A percentile compares a stretch with the other conserved stretches of the same genome.
Evolutionary conservation across 35 echinoderm and acorn worm genomes (phyloP).

Genomic region (Diadema setosum): DNA sequence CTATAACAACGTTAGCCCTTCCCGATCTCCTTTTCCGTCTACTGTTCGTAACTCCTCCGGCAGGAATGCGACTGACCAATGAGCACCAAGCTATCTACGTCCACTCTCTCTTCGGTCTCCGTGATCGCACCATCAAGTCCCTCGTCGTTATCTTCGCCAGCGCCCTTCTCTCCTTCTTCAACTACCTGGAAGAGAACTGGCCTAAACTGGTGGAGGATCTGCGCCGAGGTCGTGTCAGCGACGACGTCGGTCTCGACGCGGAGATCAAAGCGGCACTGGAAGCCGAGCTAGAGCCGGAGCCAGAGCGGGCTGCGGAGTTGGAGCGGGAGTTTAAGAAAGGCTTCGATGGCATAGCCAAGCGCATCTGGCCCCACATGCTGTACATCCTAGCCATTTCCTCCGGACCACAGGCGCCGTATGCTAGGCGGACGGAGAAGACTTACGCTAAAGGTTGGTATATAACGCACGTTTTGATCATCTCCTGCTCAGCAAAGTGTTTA

Average conservation of each 20-base stretch:
- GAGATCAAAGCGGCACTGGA: neutral
- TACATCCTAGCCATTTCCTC: neutral
- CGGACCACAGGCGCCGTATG: neutral
- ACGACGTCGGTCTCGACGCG: neutral
- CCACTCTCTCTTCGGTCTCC: slow-evolving; percentile 19
- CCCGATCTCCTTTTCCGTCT: neutral
- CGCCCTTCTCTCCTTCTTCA: neutral
- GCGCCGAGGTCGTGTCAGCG: neutral
- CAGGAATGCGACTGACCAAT: neutral
- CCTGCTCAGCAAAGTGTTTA: neutral
- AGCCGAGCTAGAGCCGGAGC: neutral
- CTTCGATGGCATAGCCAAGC: slow-evolving; percentile 29
- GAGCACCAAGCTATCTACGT: slow-evolving; percentile 15
- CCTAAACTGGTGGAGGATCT: slow-evolving; percentile 8
- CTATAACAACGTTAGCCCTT: neutral
- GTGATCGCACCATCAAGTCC: neutral
- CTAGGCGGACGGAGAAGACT: neutral
- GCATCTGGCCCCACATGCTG: slow-evolving; percentile 21
- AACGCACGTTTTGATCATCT: neutral
- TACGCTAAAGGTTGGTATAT: slow-evolving; percentile 17
- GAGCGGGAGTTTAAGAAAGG: slow-evolving; percentile 35
- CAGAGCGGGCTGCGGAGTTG: slow-evolving; percentile 15
- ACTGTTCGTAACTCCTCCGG: neutral
- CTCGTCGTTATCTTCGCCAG: neutral
- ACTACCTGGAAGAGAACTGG: neutral